These are phyloP conservation scores for Brachionus plicatilis DNA, from an alignment of 1,140 invertebrate species.

Conservation along the genomic window DNA sequence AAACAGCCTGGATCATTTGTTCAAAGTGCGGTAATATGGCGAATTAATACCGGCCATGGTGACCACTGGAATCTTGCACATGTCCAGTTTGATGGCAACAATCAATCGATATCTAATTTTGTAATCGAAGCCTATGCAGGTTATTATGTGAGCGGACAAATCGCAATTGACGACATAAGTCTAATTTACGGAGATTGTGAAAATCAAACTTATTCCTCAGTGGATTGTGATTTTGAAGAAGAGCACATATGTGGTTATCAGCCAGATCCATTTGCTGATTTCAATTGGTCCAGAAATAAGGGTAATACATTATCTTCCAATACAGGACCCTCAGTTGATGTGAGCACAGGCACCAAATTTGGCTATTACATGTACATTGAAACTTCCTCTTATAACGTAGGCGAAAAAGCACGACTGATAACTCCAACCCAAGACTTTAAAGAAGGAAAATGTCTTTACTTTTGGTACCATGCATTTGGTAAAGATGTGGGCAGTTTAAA, in stretches of 20 bases:
- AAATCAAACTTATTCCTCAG: background rate
- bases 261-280: background rate
- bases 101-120: constrained; percentile 14
- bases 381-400: background rate
- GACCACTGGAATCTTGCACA: constrained; percentile 16
- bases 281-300: constrained; percentile 36
- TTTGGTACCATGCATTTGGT: constrained; percentile 49
- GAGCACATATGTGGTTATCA: constrained; percentile 24
- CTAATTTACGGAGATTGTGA: background rate
- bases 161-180: background rate
- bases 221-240: constrained; percentile 25
- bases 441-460: constrained; percentile 41
- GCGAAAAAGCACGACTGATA: background rate
- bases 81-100: background rate
- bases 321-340: constrained; percentile 47
- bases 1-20: background rate
- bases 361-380: constrained; percentile 45
- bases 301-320: constrained; percentile 43
- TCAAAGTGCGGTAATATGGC: background rate
- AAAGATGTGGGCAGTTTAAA: constrained; percentile 46
- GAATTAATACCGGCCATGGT: constrained; percentile 11
- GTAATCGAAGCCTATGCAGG: background rate
- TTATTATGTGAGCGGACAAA: background rate
- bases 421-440: background rate
- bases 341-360: constrained; percentile 40